Conservation (phyloP, 2,888 invertebrate species). For the Sinelater perroti region DNA sequence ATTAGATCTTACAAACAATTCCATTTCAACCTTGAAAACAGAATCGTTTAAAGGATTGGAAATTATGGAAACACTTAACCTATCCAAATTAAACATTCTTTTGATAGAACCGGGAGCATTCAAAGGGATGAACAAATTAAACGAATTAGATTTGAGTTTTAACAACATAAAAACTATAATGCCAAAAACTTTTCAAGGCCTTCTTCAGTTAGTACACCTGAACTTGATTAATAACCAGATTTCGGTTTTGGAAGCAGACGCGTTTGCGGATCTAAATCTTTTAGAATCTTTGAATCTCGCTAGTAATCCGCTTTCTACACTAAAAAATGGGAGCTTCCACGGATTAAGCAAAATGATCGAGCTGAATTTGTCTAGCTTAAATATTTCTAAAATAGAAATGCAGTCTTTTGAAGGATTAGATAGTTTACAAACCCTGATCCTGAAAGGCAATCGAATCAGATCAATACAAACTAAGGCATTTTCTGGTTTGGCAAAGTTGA, state of each 20-base stretch:
- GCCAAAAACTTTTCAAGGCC: neutral
- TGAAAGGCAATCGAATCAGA: neutral
- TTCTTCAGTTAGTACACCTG: neutral
- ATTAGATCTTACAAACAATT: neutral
- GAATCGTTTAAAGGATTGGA: neutral
- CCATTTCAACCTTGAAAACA: neutral
- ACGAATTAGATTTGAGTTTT: neutral
- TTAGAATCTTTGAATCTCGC: neutral
- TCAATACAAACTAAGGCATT: neutral
- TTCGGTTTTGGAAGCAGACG: neutral
- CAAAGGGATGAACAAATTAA: neutral
- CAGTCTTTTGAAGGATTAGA: neutral
- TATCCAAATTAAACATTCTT: neutral
- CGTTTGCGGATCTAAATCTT: neutral
- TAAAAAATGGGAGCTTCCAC: neutral
- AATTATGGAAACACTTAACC: no score
- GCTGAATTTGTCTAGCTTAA: neutral
- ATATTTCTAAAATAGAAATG: neutral
- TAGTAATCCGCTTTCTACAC: neutral
- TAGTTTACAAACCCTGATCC: neutral
- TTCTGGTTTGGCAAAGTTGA: neutral
- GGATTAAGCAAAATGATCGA: neutral
- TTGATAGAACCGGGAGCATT: neutral
- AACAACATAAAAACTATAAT: neutral
- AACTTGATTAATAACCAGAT: neutral